These are phyloP conservation scores for Cephus rjabovi DNA, from an alignment of 2,888 invertebrate species.

Conservation along the genomic window DNA sequence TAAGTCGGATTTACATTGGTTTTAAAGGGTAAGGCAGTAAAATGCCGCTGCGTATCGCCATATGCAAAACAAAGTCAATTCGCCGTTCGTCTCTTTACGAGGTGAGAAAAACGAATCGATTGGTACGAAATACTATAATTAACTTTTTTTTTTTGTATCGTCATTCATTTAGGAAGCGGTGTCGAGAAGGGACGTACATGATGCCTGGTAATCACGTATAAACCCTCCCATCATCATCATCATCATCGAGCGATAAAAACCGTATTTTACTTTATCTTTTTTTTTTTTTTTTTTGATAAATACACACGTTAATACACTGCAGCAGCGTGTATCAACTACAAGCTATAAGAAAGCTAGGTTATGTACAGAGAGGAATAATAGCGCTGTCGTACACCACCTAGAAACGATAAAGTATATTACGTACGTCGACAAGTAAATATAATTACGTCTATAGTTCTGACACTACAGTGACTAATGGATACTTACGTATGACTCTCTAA, in stretches of 20 bases:
- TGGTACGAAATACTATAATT: slow-evolving; percentile 11
- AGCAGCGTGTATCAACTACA: slow-evolving; percentile 20
- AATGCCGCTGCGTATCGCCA: background rate
- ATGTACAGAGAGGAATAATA: slow-evolving; percentile 45
- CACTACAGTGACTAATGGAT: background rate
- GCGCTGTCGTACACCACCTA: slow-evolving; percentile 60
- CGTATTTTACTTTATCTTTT: background rate
- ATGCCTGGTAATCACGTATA: slow-evolving; percentile 66
- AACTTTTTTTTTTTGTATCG: slow-evolving; percentile 1
- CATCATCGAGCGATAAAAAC: background rate
- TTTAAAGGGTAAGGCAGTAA: background rate
- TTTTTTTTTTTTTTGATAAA: background rate
- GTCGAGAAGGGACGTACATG: slow-evolving; percentile 62
- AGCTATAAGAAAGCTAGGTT: slow-evolving; percentile 37
- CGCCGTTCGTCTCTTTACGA: background rate
- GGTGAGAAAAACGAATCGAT: background rate
- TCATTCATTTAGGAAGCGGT: slow-evolving; percentile 52
- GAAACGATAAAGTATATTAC: slow-evolving; percentile 61
- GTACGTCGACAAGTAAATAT: slow-evolving; percentile 36
- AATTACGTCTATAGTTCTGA: background rate
- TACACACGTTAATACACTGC: background rate
- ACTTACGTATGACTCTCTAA: slow-evolving; percentile 22
- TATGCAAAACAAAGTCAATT: background rate
- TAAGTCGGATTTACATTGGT: background rate
- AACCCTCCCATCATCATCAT: slow-evolving; percentile 60